Percentiles rank a stretch among this genome's conserved stretches.
phyloP scores from a whole-genome alignment of 92 coral and sea anemone genomes.

The Plumapathes pennacea region DNA sequence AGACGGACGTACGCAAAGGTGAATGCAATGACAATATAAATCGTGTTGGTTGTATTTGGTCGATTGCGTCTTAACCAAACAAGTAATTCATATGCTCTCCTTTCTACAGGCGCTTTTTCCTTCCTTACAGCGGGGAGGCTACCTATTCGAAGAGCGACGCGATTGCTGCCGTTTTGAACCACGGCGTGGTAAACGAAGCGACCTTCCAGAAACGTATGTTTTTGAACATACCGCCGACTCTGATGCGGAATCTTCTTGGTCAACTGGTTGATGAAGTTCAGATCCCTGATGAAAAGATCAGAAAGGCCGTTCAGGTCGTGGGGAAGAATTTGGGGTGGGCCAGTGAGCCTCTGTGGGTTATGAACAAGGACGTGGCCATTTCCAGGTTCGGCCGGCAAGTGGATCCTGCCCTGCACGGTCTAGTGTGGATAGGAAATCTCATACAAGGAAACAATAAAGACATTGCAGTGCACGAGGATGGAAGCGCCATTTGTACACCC shows the following conservation, averaged over 20 bases:
- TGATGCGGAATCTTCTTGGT: conserved; percentile 2
- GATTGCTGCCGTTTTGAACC: too few relatives aligned
- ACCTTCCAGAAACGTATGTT: too few relatives aligned
- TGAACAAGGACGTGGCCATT: conserved; percentile 12
- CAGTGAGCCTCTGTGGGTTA: conserved; percentile 17
- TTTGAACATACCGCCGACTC: not conserved
- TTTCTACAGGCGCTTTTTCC: too few relatives aligned
- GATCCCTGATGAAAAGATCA: conserved; percentile 13
- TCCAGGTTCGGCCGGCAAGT: conserved; percentile 15
- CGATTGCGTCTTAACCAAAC: too few relatives aligned
- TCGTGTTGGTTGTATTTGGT: too few relatives aligned
- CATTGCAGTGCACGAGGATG: conserved; percentile 18
- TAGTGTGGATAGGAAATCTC: conserved; percentile 46
- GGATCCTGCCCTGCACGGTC: conserved; percentile 12
- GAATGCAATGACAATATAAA: too few relatives aligned
- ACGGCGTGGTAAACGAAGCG: too few relatives aligned
- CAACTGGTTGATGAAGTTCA: conserved; percentile 2
- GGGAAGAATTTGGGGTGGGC: conserved; percentile 9
- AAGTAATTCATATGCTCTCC: conserved; percentile 1
- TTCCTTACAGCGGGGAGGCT: too few relatives aligned
- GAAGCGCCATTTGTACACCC: too few relatives aligned
- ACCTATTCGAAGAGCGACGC: too few relatives aligned
- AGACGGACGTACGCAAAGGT: conserved; percentile 2
- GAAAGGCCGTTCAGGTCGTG: conserved; percentile 24
- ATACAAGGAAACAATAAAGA: conserved; percentile 31